These are phyloP conservation scores for Mionectes macconnelli DNA, from an alignment of 2,113 vertebrate genomes.

Conservation along the genomic window DNA sequence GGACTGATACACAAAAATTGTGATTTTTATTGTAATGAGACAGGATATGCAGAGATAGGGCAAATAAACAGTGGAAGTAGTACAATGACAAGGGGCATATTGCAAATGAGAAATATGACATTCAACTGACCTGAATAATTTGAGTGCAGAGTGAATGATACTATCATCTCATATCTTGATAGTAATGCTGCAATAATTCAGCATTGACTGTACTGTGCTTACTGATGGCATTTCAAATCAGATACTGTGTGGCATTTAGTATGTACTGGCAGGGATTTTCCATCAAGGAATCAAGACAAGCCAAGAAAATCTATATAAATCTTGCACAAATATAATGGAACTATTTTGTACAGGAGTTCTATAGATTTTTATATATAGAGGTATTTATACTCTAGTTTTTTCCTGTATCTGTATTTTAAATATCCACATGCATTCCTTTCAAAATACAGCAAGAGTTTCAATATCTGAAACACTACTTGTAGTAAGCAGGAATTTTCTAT, in stretches of 20 bases:
- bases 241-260: not conserved
- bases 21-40: not conserved
- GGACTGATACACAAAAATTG: not conserved
- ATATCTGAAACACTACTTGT: not conserved
- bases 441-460: not conserved
- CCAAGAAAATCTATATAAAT: slow-evolving; percentile 19
- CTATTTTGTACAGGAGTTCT: not conserved
- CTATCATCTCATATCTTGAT: not conserved
- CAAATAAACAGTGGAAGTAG: not conserved
- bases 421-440: not conserved
- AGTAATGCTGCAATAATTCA: not conserved
- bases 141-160: not conserved
- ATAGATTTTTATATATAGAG: not conserved
- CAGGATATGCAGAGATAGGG: not conserved
- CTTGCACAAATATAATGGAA: not conserved
- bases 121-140: not conserved
- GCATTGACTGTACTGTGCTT: not conserved
- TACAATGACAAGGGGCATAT: not conserved
- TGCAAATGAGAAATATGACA: not conserved
- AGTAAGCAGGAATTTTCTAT: not conserved
- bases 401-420: not conserved
- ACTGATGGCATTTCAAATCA: slow-evolving; percentile 9
- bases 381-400: not conserved
- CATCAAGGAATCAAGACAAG: not conserved
- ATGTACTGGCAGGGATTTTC: slow-evolving; percentile 1